Evolutionary conservation across 2,797 vertebrate species (phyloP).

Genomic region (Ambastaia sidthimunki): DNA sequence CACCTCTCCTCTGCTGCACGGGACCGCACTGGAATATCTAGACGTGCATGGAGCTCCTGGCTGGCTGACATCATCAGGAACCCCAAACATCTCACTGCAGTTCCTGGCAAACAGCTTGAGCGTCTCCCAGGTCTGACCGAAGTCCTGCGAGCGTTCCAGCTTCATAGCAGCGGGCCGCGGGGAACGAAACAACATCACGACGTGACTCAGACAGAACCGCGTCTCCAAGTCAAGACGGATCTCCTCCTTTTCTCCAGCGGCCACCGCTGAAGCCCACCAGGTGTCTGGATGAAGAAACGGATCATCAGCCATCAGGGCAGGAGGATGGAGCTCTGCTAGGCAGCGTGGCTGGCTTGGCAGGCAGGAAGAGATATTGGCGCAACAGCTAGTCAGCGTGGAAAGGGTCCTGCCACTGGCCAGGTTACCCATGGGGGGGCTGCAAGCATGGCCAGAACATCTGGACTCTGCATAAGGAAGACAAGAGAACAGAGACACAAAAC

Average conservation of each 20-base stretch:
- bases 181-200: conserved; percentile 86
- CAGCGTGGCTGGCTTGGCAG: conserved; percentile 70
- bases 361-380: conserved; percentile 75
- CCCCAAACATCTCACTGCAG: conserved; percentile 82
- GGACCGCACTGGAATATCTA: conserved; percentile 80
- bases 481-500: conserved; percentile 13
- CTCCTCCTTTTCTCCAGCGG: conserved; percentile 76
- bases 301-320: conserved; percentile 85
- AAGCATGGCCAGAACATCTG: conserved; percentile 82
- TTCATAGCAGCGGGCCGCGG: conserved; percentile 86
- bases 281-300: conserved; percentile 82
- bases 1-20: conserved; percentile 89
- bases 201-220: conserved; percentile 84
- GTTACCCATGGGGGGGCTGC: conserved; percentile 87
- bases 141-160: conserved; percentile 85
- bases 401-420: conserved; percentile 84
- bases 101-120: conserved; percentile 86
- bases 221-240: conserved; percentile 86
- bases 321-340: conserved; percentile 75
- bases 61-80: conserved; percentile 79
- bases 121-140: conserved; percentile 83
- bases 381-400: conserved; percentile 71
- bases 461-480: conserved; percentile 64
- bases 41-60: conserved; percentile 85
- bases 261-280: conserved; percentile 86